Evolutionary conservation across 2,888 invertebrate genomes (phyloP).

Genomic region (Diloba caeruleocephala): DNA sequence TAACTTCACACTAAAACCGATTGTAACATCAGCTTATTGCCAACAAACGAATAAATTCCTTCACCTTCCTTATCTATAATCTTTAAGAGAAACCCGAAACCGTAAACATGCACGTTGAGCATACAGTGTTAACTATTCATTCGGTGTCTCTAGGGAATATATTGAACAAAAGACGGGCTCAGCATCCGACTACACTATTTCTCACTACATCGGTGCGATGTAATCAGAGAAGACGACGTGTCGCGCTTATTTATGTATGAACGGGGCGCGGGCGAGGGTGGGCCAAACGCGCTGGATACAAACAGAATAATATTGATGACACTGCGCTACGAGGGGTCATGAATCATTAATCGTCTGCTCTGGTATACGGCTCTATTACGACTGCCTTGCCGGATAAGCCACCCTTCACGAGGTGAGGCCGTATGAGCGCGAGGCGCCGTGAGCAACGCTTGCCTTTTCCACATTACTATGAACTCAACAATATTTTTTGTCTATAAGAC

Average conservation of each 20-base stretch:
- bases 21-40: constrained; percentile 86
- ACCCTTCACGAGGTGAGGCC: constrained; percentile 79
- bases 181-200: constrained; percentile 88
- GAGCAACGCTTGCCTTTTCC: constrained; percentile 65
- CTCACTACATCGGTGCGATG: constrained; percentile 89
- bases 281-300: constrained; percentile 86
- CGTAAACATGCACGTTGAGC: constrained; percentile 85
- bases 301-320: constrained; percentile 90
- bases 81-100: constrained; percentile 88
- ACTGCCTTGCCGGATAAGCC: constrained; percentile 85
- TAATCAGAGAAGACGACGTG: constrained; percentile 90
- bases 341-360: constrained; percentile 89
- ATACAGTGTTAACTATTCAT: constrained; percentile 86
- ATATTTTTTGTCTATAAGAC: constrained; percentile 30
- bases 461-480: constrained; percentile 25
- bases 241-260: constrained; percentile 89
- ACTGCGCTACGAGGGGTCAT: constrained; percentile 88
- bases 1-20: constrained; percentile 77
- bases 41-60: constrained; percentile 85
- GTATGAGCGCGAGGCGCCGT: constrained; percentile 54
- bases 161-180: constrained; percentile 87
- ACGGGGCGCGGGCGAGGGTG: constrained; percentile 87
- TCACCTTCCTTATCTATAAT: constrained; percentile 81
- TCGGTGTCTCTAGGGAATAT: constrained; percentile 82
- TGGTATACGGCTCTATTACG: constrained; percentile 88